Conservation (phyloP, 2,888 invertebrate species). For the Amphipyra tragopoginis region DNA sequence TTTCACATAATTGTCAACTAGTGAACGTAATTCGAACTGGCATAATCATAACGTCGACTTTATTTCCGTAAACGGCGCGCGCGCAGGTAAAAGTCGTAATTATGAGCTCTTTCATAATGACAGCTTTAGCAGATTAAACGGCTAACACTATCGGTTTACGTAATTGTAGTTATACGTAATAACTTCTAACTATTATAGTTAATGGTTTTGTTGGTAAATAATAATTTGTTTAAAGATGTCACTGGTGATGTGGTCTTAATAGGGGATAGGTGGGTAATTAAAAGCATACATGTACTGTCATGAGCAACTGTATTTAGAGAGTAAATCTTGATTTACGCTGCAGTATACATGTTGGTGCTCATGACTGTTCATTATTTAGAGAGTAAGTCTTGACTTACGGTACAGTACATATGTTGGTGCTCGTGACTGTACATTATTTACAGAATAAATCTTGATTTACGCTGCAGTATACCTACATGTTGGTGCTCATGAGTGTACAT, state of each 20-base stretch:
- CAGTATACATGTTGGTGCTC: no score
- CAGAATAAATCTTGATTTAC: no score
- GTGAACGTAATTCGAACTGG: slow-evolving; percentile 55
- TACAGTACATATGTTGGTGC: no score
- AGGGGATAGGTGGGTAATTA: background rate
- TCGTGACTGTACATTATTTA: no score
- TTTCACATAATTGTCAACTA: slow-evolving; percentile 56
- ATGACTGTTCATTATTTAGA: no score
- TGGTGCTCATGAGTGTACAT: no score
- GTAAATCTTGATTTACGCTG: no score
- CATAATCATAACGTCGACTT: slow-evolving; percentile 46
- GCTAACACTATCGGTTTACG: slow-evolving; percentile 40
- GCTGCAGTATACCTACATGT: no score
- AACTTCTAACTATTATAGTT: slow-evolving; percentile 5
- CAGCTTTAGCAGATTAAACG: slow-evolving; percentile 36
- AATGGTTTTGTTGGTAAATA: slow-evolving; percentile 7
- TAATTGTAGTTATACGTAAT: slow-evolving; percentile 45
- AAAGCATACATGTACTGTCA: no score
- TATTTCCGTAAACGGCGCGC: slow-evolving; percentile 50
- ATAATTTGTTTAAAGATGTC: background rate
- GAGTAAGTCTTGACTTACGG: no score
- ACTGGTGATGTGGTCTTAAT: background rate
- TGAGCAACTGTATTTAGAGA: no score
- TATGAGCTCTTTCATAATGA: slow-evolving; percentile 53
- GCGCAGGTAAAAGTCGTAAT: slow-evolving; percentile 59